Conservation (phyloP, 2,113 vertebrate genomes). For the Phalacrocorax pelagicus region DNA sequence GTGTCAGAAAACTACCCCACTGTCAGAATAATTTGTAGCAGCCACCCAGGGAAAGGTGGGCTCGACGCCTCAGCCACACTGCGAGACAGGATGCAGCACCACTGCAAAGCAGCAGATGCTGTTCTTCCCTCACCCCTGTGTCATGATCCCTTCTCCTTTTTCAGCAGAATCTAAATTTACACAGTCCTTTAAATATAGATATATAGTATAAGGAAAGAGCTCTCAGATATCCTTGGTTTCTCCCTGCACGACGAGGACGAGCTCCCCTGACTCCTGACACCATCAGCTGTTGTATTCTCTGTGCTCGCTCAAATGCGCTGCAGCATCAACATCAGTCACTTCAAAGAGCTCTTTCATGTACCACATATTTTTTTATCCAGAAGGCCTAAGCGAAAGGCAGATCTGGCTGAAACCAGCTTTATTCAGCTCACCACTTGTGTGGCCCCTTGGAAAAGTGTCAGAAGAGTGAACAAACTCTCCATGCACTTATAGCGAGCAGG, state of each 20-base stretch:
- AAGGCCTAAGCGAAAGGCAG: constrained; percentile 14
- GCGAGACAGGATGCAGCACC: not conserved
- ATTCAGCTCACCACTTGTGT: not conserved
- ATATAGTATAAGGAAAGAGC: not conserved
- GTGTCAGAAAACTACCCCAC: not conserved
- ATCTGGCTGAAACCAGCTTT: constrained; percentile 28
- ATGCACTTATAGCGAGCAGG: not conserved
- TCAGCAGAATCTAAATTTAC: not conserved
- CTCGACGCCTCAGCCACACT: accelerated
- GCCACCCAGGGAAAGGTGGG: not conserved
- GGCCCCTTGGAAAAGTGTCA: constrained; percentile 27
- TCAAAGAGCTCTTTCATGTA: constrained; percentile 70
- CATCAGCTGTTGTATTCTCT: not conserved
- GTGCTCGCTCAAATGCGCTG: not conserved
- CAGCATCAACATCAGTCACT: constrained; percentile 59
- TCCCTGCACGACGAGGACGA: not conserved
- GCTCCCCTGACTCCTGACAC: not conserved
- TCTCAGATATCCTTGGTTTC: not conserved
- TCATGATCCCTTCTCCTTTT: not conserved
- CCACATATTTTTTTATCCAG: constrained; percentile 34
- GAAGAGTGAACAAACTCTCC: constrained; percentile 18
- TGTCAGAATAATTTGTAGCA: not conserved
- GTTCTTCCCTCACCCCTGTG: not conserved
- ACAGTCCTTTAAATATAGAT: not conserved
- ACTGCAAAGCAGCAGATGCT: not conserved